These are phyloP conservation scores for Cheilinus undulatus DNA, from an alignment of 2,113 vertebrate genomes.

Conservation along the genomic window DNA sequence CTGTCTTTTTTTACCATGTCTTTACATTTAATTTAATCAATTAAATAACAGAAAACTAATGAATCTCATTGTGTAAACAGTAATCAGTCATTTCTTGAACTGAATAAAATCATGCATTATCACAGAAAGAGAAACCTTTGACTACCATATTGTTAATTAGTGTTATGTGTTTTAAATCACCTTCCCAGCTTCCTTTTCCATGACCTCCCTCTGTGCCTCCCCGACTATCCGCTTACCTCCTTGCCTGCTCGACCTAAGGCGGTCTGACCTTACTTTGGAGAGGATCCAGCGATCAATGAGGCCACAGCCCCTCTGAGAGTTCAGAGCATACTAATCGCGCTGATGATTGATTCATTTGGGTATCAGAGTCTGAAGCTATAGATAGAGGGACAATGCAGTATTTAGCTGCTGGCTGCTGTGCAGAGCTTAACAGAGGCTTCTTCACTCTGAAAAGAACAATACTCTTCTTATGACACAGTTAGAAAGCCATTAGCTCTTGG, in stretches of 20 bases:
- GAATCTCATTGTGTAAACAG: too few relatives aligned
- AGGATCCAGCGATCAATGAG: conserved; percentile 70
- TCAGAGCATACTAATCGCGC: conserved; percentile 74
- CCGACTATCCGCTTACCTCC: conserved; percentile 29
- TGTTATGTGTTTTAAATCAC: not conserved
- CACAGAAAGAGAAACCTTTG: too few relatives aligned
- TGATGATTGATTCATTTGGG: conserved; percentile 75
- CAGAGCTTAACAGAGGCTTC: not conserved
- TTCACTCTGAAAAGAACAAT: not conserved
- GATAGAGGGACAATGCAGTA: conserved; percentile 39
- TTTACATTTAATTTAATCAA: too few relatives aligned
- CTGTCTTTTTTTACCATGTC: too few relatives aligned
- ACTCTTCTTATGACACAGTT: not conserved
- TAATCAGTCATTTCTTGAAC: too few relatives aligned
- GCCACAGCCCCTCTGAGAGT: conserved; percentile 59
- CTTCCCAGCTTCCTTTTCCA: conserved; percentile 2
- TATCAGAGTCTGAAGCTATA: conserved; percentile 57
- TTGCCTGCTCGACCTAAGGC: conserved; percentile 22
- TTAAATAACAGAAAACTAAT: too few relatives aligned
- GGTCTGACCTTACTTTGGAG: conserved; percentile 69
- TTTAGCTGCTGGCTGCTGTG: conserved; percentile 40
- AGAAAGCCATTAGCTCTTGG: not conserved
- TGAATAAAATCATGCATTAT: too few relatives aligned
- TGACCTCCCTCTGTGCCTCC: not conserved
- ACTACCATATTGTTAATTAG: not conserved